Conservation (phyloP, 2,888 invertebrate species). For the Pyrocoelia pectoralis region DNA sequence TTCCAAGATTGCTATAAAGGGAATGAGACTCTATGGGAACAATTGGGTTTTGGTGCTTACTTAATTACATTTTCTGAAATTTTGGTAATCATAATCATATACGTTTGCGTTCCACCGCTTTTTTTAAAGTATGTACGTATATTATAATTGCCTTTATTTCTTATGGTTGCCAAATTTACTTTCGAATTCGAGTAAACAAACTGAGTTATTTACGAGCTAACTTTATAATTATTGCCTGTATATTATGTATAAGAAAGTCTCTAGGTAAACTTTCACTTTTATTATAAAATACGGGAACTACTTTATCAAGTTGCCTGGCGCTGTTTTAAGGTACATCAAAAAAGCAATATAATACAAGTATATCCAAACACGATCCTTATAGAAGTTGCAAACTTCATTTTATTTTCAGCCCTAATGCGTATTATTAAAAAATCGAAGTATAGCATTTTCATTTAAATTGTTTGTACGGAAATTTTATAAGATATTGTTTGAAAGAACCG, state of each 20-base stretch:
- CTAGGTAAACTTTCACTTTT: constrained; percentile 49
- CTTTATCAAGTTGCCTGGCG: constrained; percentile 58
- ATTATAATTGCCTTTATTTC: neutral
- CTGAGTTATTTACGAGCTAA: constrained; percentile 42
- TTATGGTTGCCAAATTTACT: neutral
- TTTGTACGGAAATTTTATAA: constrained; percentile 14
- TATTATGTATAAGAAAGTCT: constrained; percentile 35
- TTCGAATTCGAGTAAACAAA: constrained; percentile 37
- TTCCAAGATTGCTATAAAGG: constrained; percentile 1
- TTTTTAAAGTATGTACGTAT: neutral
- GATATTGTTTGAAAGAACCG: constrained; percentile 17
- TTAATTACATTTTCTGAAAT: neutral
- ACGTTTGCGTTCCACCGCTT: neutral
- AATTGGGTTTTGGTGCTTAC: neutral
- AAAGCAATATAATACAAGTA: constrained; percentile 47
- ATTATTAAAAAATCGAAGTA: constrained; percentile 11
- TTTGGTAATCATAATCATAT: neutral
- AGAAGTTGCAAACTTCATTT: constrained; percentile 17
- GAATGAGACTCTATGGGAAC: neutral
- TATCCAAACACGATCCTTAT: constrained; percentile 32
- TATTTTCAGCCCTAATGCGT: constrained; percentile 5
- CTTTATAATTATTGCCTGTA: constrained; percentile 43
- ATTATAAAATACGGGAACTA: constrained; percentile 55
- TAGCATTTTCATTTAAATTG: constrained; percentile 6
- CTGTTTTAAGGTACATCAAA: constrained; percentile 43